Conservation (phyloP, 2,113 vertebrate genomes). For the Natator depressus region DNA sequence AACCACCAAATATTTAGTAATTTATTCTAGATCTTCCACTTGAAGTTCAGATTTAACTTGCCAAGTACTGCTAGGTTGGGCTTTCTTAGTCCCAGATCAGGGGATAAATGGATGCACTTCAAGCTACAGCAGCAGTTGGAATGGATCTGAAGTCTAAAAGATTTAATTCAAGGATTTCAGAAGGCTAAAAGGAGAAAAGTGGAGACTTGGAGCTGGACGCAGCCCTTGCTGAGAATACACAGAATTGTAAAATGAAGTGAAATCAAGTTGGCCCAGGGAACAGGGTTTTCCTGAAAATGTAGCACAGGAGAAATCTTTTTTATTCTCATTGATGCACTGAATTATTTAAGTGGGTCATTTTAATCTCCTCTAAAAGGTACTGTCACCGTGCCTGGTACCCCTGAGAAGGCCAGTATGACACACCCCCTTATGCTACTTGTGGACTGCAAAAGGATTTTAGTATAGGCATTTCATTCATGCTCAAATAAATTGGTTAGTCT, state of each 20-base stretch:
- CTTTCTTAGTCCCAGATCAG: accelerated
- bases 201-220: background rate
- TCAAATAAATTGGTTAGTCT: too few species aligned
- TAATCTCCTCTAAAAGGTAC: background rate
- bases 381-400: background rate
- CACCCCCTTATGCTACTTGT: background rate
- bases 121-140: background rate
- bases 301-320: background rate
- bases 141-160: background rate
- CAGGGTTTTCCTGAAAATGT: background rate
- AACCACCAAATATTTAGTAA: background rate
- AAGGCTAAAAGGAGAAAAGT: background rate
- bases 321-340: background rate
- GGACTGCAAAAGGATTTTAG: accelerated
- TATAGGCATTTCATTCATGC: background rate
- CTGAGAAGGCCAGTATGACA: background rate
- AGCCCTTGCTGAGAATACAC: background rate
- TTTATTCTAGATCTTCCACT: background rate
- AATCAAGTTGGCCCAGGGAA: background rate
- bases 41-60: background rate
- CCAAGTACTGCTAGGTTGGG: background rate
- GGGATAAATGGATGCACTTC: background rate
- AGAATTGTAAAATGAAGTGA: background rate
- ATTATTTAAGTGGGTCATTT: background rate
- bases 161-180: background rate